phyloP scores from a whole-genome alignment of 2,888 invertebrate species.

The Drosophila mimica region DNA sequence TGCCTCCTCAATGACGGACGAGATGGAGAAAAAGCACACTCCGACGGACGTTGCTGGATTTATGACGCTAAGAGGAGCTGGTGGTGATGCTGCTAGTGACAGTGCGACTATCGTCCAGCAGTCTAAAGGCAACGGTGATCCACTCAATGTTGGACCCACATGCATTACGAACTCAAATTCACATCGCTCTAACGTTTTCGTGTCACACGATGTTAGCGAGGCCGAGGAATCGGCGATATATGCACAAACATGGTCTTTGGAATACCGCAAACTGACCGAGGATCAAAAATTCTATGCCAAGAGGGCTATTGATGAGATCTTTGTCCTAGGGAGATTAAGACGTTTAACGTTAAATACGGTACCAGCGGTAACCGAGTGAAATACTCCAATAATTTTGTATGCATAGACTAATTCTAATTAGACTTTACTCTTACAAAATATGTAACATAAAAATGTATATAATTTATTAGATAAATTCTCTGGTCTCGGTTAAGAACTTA shows the following conservation, averaged over 20 bases:
- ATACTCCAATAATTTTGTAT: slow-evolving; percentile 6
- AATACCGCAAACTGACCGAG: slow-evolving; percentile 67
- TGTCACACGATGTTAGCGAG: slow-evolving; percentile 48
- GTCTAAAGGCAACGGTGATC: slow-evolving; percentile 26
- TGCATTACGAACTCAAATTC: slow-evolving; percentile 18
- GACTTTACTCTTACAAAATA: slow-evolving; percentile 6
- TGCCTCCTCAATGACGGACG: slow-evolving; percentile 34
- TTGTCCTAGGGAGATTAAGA: slow-evolving; percentile 62
- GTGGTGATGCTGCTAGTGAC: slow-evolving; percentile 7
- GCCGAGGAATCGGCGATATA: slow-evolving; percentile 63
- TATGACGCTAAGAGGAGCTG: slow-evolving; percentile 41
- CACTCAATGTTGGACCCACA: slow-evolving; percentile 2
- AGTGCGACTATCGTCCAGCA: not conserved
- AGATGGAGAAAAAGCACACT: slow-evolving; percentile 54
- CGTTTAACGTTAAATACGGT: slow-evolving; percentile 65
- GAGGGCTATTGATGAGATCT: slow-evolving; percentile 70
- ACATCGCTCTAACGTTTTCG: slow-evolving; percentile 33
- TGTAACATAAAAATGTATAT: slow-evolving; percentile 41
- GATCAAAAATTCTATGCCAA: slow-evolving; percentile 71
- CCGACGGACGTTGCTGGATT: slow-evolving; percentile 54
- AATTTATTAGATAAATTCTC: slow-evolving; percentile 41
- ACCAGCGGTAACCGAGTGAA: slow-evolving; percentile 58
- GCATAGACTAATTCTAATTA: slow-evolving; percentile 19
- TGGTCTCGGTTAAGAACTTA: slow-evolving; percentile 39
- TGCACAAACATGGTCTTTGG: slow-evolving; percentile 69